Conservation (phyloP, 2,797 vertebrate species). For the Numenius phaeopus region DNA sequence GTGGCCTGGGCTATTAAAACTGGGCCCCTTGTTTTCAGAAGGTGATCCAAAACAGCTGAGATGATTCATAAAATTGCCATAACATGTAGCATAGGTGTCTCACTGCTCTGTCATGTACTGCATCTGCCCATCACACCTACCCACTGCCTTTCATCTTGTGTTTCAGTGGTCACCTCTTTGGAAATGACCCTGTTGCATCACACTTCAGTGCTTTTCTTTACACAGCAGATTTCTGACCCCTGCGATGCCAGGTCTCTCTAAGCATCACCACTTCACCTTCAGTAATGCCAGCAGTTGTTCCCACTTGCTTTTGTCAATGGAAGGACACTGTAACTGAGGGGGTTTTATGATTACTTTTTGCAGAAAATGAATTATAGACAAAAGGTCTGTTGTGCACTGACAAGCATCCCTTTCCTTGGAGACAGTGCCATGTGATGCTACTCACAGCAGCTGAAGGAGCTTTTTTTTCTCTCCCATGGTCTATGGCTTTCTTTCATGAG, state of each 20-base stretch:
- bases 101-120: accelerated
- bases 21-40: neutral
- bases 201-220: neutral
- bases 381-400: neutral
- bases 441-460: neutral
- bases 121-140: neutral
- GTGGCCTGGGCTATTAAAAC: neutral
- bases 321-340: neutral
- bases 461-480: neutral
- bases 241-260: neutral
- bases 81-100: neutral
- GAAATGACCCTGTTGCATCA: neutral
- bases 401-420: neutral
- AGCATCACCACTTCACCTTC: neutral
- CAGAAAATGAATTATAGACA: neutral
- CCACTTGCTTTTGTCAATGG: neutral
- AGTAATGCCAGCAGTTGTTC: neutral
- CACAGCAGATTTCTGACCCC: neutral
- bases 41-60: neutral
- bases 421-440: neutral
- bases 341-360: neutral
- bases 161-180: neutral
- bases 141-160: neutral
- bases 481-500: neutral
- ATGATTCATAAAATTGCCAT: neutral